These are phyloP conservation scores for Coptotermes formosanus DNA, from an alignment of 1,140 invertebrate genomes.

Conservation along the genomic window DNA sequence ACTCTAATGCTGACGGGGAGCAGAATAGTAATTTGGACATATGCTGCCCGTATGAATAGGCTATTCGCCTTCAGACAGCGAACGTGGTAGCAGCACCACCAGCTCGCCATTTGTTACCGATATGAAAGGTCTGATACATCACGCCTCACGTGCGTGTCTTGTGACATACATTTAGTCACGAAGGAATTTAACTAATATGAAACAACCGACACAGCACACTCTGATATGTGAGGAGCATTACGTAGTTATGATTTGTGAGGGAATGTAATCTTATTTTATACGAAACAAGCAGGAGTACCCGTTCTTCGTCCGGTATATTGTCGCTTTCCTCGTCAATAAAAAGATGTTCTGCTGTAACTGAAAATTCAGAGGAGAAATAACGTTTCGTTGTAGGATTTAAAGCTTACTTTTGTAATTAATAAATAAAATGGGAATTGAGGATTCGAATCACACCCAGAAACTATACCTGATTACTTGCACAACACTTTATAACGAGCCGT, in stretches of 20 bases:
- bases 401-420: no score
- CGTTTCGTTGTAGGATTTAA: no score
- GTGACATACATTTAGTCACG: neutral
- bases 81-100: neutral
- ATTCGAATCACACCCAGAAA: no score
- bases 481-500: no score
- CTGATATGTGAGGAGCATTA: neutral
- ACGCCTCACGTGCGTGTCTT: neutral
- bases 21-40: neutral
- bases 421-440: no score
- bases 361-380: no score
- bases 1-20: neutral
- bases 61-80: neutral
- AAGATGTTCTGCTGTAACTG: no score
- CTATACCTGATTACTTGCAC: no score
- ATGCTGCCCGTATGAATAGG: neutral
- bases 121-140: neutral
- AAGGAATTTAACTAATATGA: slow-evolving; percentile 4
- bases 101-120: neutral
- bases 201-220: neutral
- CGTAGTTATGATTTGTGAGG: neutral
- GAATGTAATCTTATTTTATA: neutral
- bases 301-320: neutral
- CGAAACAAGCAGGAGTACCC: neutral
- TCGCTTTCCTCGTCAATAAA: neutral